Percentiles rank a stretch among this genome's conserved stretches.
Conservation (phyloP, 2,797 vertebrate species). For the Schizopygopsis malacanthus region DNA sequence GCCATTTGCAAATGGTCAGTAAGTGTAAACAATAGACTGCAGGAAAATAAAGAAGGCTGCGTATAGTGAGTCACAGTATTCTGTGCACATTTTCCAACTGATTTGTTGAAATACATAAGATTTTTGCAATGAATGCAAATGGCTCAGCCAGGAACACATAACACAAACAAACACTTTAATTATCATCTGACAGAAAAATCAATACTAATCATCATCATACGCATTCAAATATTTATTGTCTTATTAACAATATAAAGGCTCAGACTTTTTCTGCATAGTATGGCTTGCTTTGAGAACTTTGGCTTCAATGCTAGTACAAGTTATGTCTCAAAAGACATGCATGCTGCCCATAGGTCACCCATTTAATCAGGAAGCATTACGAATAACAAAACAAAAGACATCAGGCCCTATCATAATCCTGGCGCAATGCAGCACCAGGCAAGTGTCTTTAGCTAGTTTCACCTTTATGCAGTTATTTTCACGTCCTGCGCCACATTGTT, state of each 20-base stretch:
- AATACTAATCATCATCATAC: neutral
- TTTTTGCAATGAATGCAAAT: neutral
- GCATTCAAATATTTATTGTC: neutral
- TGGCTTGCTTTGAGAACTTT: neutral
- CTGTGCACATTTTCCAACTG: neutral
- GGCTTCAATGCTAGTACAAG: neutral
- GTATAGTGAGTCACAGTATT: slow-evolving; percentile 14
- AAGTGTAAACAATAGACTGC: neutral
- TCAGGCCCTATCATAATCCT: too few species aligned
- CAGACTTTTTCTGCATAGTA: neutral
- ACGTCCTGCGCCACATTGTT: too few species aligned
- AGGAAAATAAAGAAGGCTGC: neutral
- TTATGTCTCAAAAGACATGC: neutral
- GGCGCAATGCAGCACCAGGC: too few species aligned
- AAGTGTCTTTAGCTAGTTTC: too few species aligned
- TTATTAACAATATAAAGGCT: neutral
- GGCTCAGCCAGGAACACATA: neutral
- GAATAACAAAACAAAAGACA: neutral
- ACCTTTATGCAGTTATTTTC: too few species aligned
- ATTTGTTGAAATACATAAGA: neutral
- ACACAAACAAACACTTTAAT: neutral
- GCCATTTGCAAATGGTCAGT: neutral
- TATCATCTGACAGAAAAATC: neutral
- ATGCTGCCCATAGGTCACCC: neutral
- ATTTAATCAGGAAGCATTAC: neutral